Percentiles rank a stretch among this genome's conserved stretches.
Conservation (phyloP, 2,888 invertebrate species). For the Argynnis bischoffii region DNA sequence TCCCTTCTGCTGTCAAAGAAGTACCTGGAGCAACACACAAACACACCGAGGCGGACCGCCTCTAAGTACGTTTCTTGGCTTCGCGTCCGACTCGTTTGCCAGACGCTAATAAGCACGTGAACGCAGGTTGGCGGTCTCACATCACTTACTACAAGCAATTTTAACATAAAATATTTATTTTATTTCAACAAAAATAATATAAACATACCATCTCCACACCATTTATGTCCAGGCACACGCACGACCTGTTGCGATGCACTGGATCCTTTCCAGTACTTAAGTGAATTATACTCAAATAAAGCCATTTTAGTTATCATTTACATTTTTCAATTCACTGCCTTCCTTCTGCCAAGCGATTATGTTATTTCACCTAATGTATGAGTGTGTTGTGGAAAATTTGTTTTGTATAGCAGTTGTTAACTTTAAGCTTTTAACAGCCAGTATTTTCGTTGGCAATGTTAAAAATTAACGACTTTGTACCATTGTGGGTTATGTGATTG, state of each 20-base stretch:
- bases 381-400: not conserved
- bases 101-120: no score
- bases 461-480: no score
- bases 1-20: no score
- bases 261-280: constrained; percentile 72
- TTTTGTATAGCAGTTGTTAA: not conserved
- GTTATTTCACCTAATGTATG: constrained; percentile 26
- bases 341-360: constrained; percentile 62
- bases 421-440: not conserved
- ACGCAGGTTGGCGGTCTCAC: no score
- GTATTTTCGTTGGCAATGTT: no score
- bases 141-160: no score
- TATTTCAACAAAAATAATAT: not conserved
- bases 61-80: no score
- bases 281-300: constrained; percentile 75
- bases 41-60: no score
- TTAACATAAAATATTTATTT: no score
- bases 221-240: constrained; percentile 51
- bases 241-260: constrained; percentile 72
- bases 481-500: no score
- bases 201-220: constrained; percentile 31
- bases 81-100: no score
- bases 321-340: constrained; percentile 76
- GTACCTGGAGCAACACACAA: no score
- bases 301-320: constrained; percentile 75